These are phyloP conservation scores for Telmatochromis sp. DNA, from an alignment of 2,113 vertebrate genomes.

Conservation along the genomic window DNA sequence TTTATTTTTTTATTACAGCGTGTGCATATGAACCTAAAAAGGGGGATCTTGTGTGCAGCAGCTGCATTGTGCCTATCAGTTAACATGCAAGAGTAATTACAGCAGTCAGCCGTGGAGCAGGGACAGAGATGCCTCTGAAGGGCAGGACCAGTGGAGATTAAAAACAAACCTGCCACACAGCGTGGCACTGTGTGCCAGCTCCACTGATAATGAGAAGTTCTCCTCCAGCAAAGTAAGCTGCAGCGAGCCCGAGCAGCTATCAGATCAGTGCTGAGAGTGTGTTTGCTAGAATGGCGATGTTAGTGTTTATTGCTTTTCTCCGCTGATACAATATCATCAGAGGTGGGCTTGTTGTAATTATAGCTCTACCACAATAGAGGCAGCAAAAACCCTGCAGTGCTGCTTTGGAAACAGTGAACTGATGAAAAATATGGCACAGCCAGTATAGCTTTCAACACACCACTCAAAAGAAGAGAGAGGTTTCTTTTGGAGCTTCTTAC, in stretches of 20 bases:
- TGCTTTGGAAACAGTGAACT: slow-evolving; percentile 35
- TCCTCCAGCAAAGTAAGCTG: slow-evolving; percentile 42
- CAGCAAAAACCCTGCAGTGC: slow-evolving; percentile 6
- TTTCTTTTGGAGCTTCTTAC: neutral
- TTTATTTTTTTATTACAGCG: neutral
- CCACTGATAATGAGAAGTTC: slow-evolving; percentile 42
- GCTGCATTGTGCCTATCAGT: neutral
- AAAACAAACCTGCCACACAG: slow-evolving; percentile 16
- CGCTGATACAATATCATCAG: slow-evolving; percentile 43
- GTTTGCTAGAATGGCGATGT: neutral
- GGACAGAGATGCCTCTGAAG: slow-evolving; percentile 6
- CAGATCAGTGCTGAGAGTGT: slow-evolving; percentile 27
- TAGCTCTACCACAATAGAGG: slow-evolving; percentile 40
- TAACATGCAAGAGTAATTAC: slow-evolving; percentile 33
- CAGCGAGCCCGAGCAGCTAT: slow-evolving; percentile 20
- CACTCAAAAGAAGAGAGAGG: neutral
- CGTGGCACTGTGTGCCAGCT: neutral
- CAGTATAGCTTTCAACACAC: neutral
- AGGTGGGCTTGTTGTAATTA: slow-evolving; percentile 59
- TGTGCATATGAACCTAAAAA: neutral
- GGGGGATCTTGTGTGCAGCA: neutral
- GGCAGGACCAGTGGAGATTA: slow-evolving; percentile 14
- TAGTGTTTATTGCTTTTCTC: slow-evolving; percentile 50
- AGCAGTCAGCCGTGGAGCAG: neutral
- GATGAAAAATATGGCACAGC: slow-evolving; percentile 7